Base-by-base conservation (phyloP, 2,888 invertebrate species). In the Aspidapion aeneum region DNA sequence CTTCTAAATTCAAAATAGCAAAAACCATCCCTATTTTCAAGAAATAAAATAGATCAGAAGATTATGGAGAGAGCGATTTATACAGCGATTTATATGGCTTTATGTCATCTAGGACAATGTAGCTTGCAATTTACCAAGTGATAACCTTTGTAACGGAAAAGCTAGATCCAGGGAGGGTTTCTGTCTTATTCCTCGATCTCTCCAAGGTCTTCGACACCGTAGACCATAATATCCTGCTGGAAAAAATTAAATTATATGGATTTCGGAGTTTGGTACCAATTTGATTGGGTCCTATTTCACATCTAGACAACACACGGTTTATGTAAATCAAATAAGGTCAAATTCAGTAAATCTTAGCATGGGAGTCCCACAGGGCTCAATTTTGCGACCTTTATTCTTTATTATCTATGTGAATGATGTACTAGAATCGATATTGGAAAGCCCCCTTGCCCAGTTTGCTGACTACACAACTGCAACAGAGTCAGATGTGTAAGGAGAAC, bases 141-240 rank as follows among this genome's bases (percentile, higher is more conserved):
- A 35, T 35, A 3, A 7, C 35, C 35, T 35, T 7, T 35, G 12
- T 35, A 35, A 35, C 35, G 12, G 35, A 35, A 35, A 35, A 12
- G 12, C 35, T 35, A 7, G 35, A 35, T 35, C 35, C 5, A 12
- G 35, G 35, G 35, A 35, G 12, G 35, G 35, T 35, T 12, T 3
- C 18, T 16, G 54, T 3, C 7, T 52, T 62, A 12, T 62, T 62
- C 55, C 49, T 62, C 54, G 62, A 62, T 55, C 48, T 61, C 49
- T 55, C 57, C 18, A 61, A 61, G 54, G 61, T 20, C 56, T 61
- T 61, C 17, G 61, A 56, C 52, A 54, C 62, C 7, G 54, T 62
- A 20, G 58, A 58, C 21, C 58, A 62, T 21, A 54, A 52, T 52
- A 16, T 52, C 52, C 58, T 62, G 35, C 21, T 62, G 54, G 52